These are phyloP conservation scores for Drosophila affinis DNA, from an alignment of 2,888 invertebrate genomes.

Conservation along the genomic window DNA sequence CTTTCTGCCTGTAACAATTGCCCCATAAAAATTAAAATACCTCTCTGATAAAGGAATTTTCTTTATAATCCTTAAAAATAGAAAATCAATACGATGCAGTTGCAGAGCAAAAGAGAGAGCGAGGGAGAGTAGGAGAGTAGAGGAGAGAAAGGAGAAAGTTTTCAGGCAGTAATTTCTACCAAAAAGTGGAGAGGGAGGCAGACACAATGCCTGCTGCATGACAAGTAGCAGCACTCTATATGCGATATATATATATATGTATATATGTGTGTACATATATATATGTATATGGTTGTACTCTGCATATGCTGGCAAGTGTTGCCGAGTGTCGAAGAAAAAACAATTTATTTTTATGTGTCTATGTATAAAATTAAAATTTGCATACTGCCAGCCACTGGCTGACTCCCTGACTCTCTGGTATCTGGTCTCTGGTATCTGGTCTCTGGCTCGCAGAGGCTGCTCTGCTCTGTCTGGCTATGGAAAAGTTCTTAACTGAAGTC, in stretches of 20 bases:
- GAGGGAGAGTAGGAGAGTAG: not conserved
- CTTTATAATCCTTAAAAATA: constrained; percentile 41
- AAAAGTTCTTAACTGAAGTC: constrained; percentile 38
- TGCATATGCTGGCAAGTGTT: constrained; percentile 60
- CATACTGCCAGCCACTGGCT: constrained; percentile 49
- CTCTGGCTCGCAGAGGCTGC: constrained; percentile 7
- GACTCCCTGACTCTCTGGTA: constrained; percentile 6
- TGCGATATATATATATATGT: constrained; percentile 14
- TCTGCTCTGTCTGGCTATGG: constrained; percentile 35
- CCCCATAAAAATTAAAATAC: constrained; percentile 44
- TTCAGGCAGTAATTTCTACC: constrained; percentile 35
- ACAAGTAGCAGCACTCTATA: constrained; percentile 30
- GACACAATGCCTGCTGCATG: constrained; percentile 59
- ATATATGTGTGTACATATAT: constrained; percentile 9
- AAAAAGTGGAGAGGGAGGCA: constrained; percentile 21
- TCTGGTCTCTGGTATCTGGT: not conserved
- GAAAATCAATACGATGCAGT: constrained; percentile 69
- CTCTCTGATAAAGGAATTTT: constrained; percentile 22
- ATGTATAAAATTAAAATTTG: constrained; percentile 71
- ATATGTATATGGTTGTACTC: constrained; percentile 19
- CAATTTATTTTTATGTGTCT: constrained; percentile 72
- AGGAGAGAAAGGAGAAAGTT: not conserved
- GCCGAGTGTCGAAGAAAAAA: constrained; percentile 54
- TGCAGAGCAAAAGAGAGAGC: constrained; percentile 11
- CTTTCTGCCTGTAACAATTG: constrained; percentile 13